Conservation (phyloP, 2,113 vertebrate species). For the Phalacrocorax carbo region DNA sequence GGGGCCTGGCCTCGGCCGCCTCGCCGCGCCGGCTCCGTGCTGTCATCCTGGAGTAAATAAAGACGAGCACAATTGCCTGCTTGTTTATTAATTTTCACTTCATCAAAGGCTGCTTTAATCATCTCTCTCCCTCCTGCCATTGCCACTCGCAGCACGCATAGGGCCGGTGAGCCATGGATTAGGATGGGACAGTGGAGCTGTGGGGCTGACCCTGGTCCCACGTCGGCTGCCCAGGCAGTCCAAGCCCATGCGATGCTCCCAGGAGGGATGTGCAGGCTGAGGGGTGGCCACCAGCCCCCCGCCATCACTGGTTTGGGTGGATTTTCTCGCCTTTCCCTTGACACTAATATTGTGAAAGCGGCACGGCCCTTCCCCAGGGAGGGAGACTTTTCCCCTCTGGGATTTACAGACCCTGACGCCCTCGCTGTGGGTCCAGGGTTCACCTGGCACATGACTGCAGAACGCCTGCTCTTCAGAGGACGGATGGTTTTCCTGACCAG, state of each 20-base stretch:
- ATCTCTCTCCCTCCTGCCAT: not conserved
- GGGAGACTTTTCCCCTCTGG: not conserved
- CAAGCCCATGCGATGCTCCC: fast-evolving
- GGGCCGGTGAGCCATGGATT: fast-evolving
- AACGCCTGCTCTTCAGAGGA: not conserved
- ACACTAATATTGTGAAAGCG: not conserved
- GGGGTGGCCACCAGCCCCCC: not conserved
- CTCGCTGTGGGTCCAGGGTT: not conserved
- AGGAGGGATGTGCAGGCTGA: not conserved
- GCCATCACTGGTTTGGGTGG: fast-evolving
- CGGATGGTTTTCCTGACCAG: fast-evolving
- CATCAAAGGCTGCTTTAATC: conserved; percentile 49
- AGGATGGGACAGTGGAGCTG: not conserved
- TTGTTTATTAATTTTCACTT: conserved; percentile 34
- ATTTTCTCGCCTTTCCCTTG: not conserved
- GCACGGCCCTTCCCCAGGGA: not conserved
- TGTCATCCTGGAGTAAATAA: conserved; percentile 16
- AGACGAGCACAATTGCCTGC: not conserved
- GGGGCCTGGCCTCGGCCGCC: not conserved
- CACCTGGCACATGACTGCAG: not conserved
- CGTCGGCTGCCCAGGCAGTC: fast-evolving
- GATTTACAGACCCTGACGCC: not conserved
- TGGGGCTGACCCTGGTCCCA: not conserved
- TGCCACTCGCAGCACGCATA: fast-evolving
- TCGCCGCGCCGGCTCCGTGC: not conserved